phyloP scores from a whole-genome alignment of 2,113 vertebrate species.

The Odocoileus hemionus region DNA sequence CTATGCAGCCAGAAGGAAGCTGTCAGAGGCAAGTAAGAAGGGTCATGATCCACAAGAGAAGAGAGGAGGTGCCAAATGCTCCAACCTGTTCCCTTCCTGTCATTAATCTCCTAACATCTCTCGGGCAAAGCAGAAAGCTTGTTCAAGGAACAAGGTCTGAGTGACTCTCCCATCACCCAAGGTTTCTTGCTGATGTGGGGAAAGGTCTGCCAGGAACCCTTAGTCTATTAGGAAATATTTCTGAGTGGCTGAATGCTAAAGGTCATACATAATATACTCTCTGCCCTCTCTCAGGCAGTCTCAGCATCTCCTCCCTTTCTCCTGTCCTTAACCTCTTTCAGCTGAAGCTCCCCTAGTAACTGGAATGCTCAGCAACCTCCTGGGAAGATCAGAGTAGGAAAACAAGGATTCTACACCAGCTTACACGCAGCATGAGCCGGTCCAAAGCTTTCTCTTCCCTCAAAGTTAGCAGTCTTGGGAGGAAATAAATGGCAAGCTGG shows the following conservation, averaged over 20 bases:
- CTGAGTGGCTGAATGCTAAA: constrained; percentile 78
- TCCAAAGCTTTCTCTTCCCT: neutral
- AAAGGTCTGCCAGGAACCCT: constrained; percentile 79
- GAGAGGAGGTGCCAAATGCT: neutral
- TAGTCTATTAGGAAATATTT: constrained; percentile 73
- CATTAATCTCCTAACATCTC: constrained; percentile 61
- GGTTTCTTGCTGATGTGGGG: constrained; percentile 78
- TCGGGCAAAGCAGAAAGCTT: constrained; percentile 61
- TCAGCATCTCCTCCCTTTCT: neutral
- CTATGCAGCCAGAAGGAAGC: neutral
- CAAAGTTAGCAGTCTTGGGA: neutral
- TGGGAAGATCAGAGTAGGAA: neutral
- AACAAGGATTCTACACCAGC: neutral
- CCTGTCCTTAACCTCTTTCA: neutral
- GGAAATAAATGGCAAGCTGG: neutral
- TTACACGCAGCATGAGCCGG: neutral
- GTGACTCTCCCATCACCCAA: constrained; percentile 63
- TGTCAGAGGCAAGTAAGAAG: neutral
- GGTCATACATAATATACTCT: constrained; percentile 65
- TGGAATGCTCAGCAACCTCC: neutral
- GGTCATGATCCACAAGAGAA: neutral
- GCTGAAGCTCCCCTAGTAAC: neutral
- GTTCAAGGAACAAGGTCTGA: constrained; percentile 79
- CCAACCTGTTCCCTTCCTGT: constrained; percentile 25
- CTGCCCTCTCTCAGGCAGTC: constrained; percentile 23